These are phyloP conservation scores for Shinisaurus crocodilurus DNA, from an alignment of 2,113 vertebrate genomes.

Conservation along the genomic window DNA sequence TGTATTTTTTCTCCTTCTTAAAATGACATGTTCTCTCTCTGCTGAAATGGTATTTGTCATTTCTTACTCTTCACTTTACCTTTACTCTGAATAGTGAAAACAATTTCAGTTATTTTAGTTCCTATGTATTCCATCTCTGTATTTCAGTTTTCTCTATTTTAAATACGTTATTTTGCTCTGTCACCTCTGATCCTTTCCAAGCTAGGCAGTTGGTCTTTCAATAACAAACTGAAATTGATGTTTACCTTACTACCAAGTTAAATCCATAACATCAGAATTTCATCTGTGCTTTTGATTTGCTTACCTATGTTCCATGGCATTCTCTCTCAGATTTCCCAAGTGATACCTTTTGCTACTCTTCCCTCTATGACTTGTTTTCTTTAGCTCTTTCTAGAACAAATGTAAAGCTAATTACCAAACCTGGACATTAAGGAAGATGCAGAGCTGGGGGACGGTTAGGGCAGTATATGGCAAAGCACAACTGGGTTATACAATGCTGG, in stretches of 20 bases:
- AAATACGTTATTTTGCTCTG: not conserved
- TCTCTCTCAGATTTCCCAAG: not conserved
- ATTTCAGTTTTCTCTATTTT: not conserved
- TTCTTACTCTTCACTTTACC: not conserved
- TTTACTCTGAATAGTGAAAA: not conserved
- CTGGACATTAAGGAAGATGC: not conserved
- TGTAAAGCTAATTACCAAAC: constrained; percentile 4
- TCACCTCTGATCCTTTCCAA: not conserved
- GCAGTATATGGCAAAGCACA: not conserved
- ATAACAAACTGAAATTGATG: not conserved
- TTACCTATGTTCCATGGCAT: not conserved
- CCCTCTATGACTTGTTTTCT: not conserved
- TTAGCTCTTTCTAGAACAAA: not conserved
- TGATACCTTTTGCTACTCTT: not conserved
- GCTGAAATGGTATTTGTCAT: not conserved
- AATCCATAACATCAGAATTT: not conserved
- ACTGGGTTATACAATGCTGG: not conserved
- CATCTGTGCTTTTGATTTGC: not conserved
- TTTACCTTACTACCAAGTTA: not conserved
- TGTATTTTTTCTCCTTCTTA: not conserved
- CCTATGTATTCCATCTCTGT: not conserved
- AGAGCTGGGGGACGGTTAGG: not conserved
- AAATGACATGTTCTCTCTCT: not conserved
- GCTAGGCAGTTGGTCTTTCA: not conserved
- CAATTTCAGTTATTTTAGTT: not conserved